A percentile compares a stretch with the other conserved stretches of the same genome.
These are phyloP conservation scores for Poecilia gillii DNA, from an alignment of 2,797 vertebrate genomes.

Conservation along the genomic window DNA sequence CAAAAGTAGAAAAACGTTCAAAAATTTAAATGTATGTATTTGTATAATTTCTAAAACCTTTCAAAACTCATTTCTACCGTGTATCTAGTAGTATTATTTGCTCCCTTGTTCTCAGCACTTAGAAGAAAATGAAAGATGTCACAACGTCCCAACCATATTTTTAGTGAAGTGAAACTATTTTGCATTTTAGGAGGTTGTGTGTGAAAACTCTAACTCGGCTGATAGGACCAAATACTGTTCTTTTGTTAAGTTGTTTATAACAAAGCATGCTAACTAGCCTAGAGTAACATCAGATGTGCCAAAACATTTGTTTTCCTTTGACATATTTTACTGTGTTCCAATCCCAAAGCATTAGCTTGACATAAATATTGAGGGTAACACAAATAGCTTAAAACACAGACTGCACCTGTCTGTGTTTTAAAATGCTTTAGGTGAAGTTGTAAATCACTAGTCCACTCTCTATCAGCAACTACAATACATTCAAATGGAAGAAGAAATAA, in stretches of 20 bases:
- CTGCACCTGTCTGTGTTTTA: not conserved
- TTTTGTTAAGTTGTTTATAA: not conserved
- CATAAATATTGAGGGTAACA: not conserved
- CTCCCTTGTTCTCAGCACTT: not conserved
- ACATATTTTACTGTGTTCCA: not conserved
- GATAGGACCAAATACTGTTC: not conserved
- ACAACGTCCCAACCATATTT: not conserved
- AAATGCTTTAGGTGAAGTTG: not conserved
- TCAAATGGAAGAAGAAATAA: not conserved
- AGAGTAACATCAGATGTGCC: not conserved
- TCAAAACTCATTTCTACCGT: not conserved
- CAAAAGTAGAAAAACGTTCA: not conserved
- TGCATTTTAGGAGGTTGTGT: not conserved
- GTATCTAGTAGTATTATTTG: not conserved
- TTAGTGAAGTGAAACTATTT: not conserved
- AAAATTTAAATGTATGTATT: not conserved
- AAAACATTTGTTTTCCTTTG: not conserved
- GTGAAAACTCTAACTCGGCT: not conserved
- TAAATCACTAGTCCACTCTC: not conserved
- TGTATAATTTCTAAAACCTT: not conserved
- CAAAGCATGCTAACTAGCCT: not conserved
- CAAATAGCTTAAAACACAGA: not conserved
- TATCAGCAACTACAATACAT: not conserved
- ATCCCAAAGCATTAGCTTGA: not conserved
- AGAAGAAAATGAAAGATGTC: not conserved